These are phyloP conservation scores for Calliopum simillimum DNA, from an alignment of 2,888 invertebrate species.

Conservation along the genomic window DNA sequence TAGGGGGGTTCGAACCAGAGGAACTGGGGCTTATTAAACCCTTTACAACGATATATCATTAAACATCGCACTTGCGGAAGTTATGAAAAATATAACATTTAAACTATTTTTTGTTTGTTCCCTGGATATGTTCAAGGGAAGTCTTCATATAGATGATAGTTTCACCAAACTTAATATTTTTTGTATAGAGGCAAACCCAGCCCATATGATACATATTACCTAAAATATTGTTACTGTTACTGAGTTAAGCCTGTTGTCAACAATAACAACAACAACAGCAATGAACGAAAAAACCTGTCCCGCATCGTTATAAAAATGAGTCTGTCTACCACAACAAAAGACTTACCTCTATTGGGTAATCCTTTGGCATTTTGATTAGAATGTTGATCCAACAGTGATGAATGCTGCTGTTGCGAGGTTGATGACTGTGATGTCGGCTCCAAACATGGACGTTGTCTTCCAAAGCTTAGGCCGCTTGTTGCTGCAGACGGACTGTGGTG, in stretches of 20 bases:
- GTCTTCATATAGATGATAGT: too few species aligned
- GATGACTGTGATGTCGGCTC: slow-evolving; percentile 43
- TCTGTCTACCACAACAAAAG: slow-evolving; percentile 25
- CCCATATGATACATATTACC: too few species aligned
- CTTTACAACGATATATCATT: too few species aligned
- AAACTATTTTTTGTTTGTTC: too few species aligned
- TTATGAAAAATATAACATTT: too few species aligned
- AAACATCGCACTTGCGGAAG: too few species aligned
- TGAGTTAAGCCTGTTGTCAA: background rate
- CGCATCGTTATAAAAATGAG: background rate
- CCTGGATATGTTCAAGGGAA: too few species aligned
- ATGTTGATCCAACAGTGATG: slow-evolving; percentile 63
- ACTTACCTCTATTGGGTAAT: slow-evolving; percentile 66
- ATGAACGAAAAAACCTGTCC: background rate
- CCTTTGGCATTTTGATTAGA: slow-evolving; percentile 67
- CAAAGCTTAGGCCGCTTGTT: slow-evolving; percentile 43
- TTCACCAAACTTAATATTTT: too few species aligned
- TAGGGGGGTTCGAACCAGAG: too few species aligned
- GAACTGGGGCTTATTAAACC: too few species aligned
- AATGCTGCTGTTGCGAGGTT: slow-evolving; percentile 59
- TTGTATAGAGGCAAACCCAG: too few species aligned
- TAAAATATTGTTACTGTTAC: too few species aligned
- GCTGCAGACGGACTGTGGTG: slow-evolving; percentile 37
- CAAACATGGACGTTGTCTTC: slow-evolving; percentile 52
- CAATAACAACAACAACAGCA: background rate